These are phyloP conservation scores for Trididemnum miniatum DNA, from an alignment of 23 tunicate species.

Conservation along the genomic window DNA sequence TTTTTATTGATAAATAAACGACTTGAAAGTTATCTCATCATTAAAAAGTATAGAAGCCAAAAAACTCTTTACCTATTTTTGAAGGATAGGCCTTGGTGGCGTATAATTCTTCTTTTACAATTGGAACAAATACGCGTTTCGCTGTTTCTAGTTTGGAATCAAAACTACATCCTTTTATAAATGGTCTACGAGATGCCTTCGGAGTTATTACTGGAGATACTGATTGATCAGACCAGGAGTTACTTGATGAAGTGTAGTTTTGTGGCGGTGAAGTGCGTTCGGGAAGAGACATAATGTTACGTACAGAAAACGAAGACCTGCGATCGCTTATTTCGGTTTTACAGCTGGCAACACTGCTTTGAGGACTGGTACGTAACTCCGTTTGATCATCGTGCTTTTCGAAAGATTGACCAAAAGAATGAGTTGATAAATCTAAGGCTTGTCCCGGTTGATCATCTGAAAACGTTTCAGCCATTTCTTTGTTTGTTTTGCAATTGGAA, in stretches of 20 bases:
- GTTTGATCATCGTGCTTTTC: not conserved
- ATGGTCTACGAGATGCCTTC: not conserved
- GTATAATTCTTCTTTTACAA: not conserved
- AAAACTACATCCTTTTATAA: not conserved
- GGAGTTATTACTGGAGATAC: not conserved
- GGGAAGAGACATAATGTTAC: conserved; percentile 26
- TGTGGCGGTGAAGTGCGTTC: conserved; percentile 1
- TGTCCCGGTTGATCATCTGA: not conserved
- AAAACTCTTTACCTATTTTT: not conserved
- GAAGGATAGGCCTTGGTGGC: not conserved
- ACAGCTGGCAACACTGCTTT: not conserved
- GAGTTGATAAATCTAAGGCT: conserved; percentile 1
- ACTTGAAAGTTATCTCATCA: too few relatives aligned
- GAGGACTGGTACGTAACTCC: not conserved
- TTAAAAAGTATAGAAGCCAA: too few relatives aligned
- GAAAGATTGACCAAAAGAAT: not conserved
- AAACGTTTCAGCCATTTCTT: too few relatives aligned
- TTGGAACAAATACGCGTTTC: not conserved
- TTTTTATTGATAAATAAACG: too few relatives aligned
- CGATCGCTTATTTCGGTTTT: not conserved
- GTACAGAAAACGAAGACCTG: conserved; percentile 9
- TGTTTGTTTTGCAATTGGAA: too few relatives aligned
- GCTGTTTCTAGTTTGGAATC: conserved; percentile 1
- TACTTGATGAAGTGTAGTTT: not conserved
- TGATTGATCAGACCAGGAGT: not conserved